Evolutionary conservation across 1,140 invertebrate species (phyloP).

Genomic region (Temnothorax curvispinosus): DNA sequence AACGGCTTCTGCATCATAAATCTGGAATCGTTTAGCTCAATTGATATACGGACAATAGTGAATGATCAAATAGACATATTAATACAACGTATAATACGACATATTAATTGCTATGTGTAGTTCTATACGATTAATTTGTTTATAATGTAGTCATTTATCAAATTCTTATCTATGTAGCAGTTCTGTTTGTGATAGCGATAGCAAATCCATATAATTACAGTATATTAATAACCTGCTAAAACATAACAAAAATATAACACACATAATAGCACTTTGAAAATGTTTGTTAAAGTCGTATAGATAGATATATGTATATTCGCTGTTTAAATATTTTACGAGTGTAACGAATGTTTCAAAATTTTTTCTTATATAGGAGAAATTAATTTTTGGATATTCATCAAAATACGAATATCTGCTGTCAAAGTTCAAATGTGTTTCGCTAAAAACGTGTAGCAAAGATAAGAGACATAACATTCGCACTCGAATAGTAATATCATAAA

Average conservation of each 20-base stretch:
- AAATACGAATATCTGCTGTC: not conserved
- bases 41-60: not conserved
- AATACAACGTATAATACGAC: slow-evolving; percentile 3
- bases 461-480: not conserved
- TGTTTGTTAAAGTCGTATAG: not conserved
- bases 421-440: not conserved
- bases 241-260: not conserved
- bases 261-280: not conserved
- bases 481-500: slow-evolving; percentile 10
- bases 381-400: not conserved
- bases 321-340: not conserved
- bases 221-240: not conserved
- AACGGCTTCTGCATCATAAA: slow-evolving; percentile 12
- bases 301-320: not conserved
- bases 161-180: not conserved
- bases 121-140: slow-evolving; percentile 9
- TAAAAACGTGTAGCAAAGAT: not conserved
- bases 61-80: slow-evolving; percentile 13
- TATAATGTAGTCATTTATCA: not conserved
- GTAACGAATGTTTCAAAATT: not conserved
- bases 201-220: slow-evolving; percentile 28
- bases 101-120: not conserved
- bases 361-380: not conserved
- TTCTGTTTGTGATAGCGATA: not conserved
- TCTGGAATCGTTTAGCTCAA: not conserved